Base-by-base conservation (phyloP, 2,888 invertebrate species). In the Tinea pellionella region DNA sequence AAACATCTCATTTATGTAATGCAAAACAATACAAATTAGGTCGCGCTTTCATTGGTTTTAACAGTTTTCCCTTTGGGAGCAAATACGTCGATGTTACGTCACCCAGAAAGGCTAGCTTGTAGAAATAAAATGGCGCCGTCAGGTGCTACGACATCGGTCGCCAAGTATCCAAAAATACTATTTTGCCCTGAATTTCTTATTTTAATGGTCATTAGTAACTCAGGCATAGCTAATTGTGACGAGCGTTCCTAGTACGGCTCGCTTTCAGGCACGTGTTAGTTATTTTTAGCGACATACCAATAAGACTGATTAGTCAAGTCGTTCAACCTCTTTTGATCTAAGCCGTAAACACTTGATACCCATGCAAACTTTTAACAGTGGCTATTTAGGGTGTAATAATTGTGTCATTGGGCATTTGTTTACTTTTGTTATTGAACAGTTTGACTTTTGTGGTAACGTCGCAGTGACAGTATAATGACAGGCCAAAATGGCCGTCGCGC, bases 121-220 rank as follows among this genome's bases (percentile, higher is more conserved):
- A 67, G 83, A 88, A 85, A 74, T 71, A 88, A 88, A 88, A 88
- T 88, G 88, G 88, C 88, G 88, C 87, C 88, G 81, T 77, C 24
- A n/a, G 18, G 2, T 8, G 6, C 3, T 13, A 16, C 13, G 2
- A 18, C 24, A 19, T 24, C 24, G 3, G 24, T 53, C 18, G 24
- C 2, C 4, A 53, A 1, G 53, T 53, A 16, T 8, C 24, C 24
- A 24, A 24, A 24, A 24, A 6, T 24, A 24, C 6, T 6, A 6
- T 24, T 24, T 3, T 6, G 13, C 9, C 9, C 13, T 24, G 3
- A 24, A 6, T 24, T 24, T 9, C 37, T 6, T n/a, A 37, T 37
- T n/a, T 37, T n/a, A n/a, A 1, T 37, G 6, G 37, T n/a, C 9
- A 37, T 12, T 37, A 37, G 9, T 37, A 37, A 37, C 37, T 37